Percentiles rank a stretch among this genome's conserved stretches.
Conservation (phyloP, 2,113 vertebrate species). For the Thamnophis sirtalis region DNA sequence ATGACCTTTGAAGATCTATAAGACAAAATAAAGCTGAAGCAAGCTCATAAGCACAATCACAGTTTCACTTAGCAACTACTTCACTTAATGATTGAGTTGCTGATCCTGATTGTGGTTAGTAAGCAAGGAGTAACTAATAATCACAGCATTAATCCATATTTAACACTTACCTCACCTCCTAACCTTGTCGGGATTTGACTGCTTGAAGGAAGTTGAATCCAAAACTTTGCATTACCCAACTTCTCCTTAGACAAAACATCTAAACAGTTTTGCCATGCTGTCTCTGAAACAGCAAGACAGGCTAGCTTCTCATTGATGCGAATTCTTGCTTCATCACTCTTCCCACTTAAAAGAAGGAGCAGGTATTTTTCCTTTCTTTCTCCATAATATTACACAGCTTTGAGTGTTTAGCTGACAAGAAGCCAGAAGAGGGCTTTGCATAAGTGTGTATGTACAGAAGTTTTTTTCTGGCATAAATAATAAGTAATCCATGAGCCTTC, state of each 20-base stretch:
- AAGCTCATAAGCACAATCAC: neutral
- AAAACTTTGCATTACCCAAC: neutral
- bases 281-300: neutral
- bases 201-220: neutral
- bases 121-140: neutral
- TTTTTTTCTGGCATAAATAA: neutral
- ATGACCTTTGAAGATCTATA: neutral
- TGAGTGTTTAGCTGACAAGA: neutral
- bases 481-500: neutral
- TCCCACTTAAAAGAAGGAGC: neutral
- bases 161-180: neutral
- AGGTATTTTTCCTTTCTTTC: neutral
- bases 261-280: neutral
- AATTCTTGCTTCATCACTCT: neutral
- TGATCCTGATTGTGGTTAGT: neutral
- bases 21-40: neutral
- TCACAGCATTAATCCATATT: neutral
- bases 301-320: neutral
- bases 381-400: neutral
- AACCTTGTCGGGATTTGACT: neutral
- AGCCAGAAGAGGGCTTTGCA: neutral
- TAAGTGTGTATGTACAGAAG: neutral
- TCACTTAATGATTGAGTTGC: neutral
- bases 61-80: neutral
- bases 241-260: neutral